Evolutionary conservation across 2,113 vertebrate genomes (phyloP), one percentile per base, ranked within the genome.

Genomic region (Corythoichthys haematopterus): DNA sequence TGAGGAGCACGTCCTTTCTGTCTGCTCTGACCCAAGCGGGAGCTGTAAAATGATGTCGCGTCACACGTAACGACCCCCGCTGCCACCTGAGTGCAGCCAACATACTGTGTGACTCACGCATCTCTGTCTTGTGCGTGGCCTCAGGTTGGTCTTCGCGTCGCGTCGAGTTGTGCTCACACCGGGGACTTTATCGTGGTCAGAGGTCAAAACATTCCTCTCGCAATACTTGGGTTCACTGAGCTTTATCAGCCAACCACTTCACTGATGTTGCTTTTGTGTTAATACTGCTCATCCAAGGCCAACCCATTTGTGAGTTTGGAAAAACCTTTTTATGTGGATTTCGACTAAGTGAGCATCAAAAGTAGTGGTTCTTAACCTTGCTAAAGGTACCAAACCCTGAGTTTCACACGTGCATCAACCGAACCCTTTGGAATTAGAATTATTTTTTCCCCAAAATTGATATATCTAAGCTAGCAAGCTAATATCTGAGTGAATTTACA

Each of bases 211-310:
- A 66, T 71, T 75, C 59, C 60, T 76, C 67, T n/a, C 74, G 68
- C 68, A 84, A 77, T 77, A 64, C 65, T 75, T 64, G 62, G 75
- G 79, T 78, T 79, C 72, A 75, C 60, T 68, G 79, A 80, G 78
- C 76, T 86, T 81, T 79, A 83, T 86, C 72, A 13, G n/a, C 6
- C 5, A 13, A 43, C 8, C 15, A 12, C 59, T 61, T 61, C 1
- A 20, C 59, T n/a, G 35, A 43, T 61, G 38, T 45, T 12, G n/a
- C 16, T 62, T 4, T 61, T 61, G 38, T 16, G 12, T 62, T 62
- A 12, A 2, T 46, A 28, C 40, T 5, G 10, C 40, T 38, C 40
- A 43, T 43, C 40, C 40, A 5, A 43, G 9, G 40, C 40, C 6
- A 43, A 43, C 6, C 40, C 40, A 43, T 7, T 43, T 8, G 40